phyloP scores from a whole-genome alignment of 2,888 invertebrate genomes.

The Chironomus riparius region DNA sequence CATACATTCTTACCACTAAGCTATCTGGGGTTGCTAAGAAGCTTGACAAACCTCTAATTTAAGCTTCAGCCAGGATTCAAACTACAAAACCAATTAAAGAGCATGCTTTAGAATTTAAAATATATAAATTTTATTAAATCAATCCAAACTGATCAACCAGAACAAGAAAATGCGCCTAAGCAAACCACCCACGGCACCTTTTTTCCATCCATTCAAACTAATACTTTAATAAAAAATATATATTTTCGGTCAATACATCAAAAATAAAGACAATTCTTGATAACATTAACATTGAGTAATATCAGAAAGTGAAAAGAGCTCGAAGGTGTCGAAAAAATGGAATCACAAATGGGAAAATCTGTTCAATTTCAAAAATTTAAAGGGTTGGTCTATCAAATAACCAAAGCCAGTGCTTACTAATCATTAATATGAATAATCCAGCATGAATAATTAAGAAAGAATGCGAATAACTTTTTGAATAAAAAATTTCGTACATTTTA shows the following conservation, averaged over 20 bases:
- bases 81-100: too few relatives aligned
- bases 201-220: not conserved
- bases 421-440: not conserved
- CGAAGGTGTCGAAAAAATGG: constrained; percentile 1
- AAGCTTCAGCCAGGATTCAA: too few relatives aligned
- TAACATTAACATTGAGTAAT: constrained; percentile 4
- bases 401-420: not conserved
- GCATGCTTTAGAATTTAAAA: too few relatives aligned
- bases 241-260: not conserved
- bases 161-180: too few relatives aligned
- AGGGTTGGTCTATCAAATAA: not conserved
- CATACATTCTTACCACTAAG: too few relatives aligned
- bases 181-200: too few relatives aligned
- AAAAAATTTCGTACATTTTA: constrained; percentile 9
- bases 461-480: not conserved
- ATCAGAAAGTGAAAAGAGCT: not conserved
- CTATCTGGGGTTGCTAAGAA: too few relatives aligned
- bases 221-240: not conserved
- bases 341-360: constrained; percentile 6
- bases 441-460: not conserved
- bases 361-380: not conserved
- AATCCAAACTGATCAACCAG: too few relatives aligned
- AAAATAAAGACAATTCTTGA: not conserved
- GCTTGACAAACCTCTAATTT: too few relatives aligned
- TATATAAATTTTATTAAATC: too few relatives aligned